phyloP scores from a whole-genome alignment of 2,888 invertebrate genomes.

The Chloroclystis v-ata region DNA sequence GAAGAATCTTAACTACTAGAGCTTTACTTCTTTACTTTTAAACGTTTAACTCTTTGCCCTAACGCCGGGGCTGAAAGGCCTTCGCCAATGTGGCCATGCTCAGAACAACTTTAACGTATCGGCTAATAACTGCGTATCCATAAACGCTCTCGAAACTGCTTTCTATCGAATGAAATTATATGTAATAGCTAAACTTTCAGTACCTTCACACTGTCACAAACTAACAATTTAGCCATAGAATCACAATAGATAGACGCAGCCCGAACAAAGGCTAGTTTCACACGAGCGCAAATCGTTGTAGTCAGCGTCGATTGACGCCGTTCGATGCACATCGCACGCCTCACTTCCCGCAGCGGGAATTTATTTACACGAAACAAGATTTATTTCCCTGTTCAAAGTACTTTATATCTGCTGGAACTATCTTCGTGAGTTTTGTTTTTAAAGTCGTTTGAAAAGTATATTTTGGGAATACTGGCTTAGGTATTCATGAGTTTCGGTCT shows the following conservation, averaged over 20 bases:
- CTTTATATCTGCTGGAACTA: conserved; percentile 2
- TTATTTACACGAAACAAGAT: conserved; percentile 35
- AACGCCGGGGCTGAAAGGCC: too few species aligned
- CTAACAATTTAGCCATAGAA: conserved; percentile 21
- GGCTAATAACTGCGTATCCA: too few species aligned
- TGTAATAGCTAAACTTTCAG: too few species aligned
- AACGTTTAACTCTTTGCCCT: too few species aligned
- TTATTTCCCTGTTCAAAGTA: conserved; percentile 23
- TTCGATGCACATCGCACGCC: conserved; percentile 29
- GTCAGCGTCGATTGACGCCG: conserved; percentile 27
- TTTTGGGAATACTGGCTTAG: neutral
- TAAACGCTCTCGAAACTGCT: neutral
- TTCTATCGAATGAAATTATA: conserved; percentile 16
- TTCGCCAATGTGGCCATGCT: too few species aligned
- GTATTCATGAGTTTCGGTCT: neutral
- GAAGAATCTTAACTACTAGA: too few species aligned
- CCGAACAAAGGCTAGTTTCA: conserved; percentile 18
- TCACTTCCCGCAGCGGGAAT: conserved; percentile 27
- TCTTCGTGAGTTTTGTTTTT: conserved; percentile 3
- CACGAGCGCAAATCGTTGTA: conserved; percentile 29
- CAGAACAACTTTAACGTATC: too few species aligned
- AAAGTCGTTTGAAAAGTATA: neutral
- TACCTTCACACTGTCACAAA: conserved; percentile 12
- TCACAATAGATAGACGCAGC: conserved; percentile 14
- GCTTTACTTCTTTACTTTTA: too few species aligned